A percentile compares a stretch with the other conserved stretches of the same genome.
These are phyloP conservation scores for Mechanitis messenoides DNA, from an alignment of 2,888 invertebrate species.

Conservation along the genomic window DNA sequence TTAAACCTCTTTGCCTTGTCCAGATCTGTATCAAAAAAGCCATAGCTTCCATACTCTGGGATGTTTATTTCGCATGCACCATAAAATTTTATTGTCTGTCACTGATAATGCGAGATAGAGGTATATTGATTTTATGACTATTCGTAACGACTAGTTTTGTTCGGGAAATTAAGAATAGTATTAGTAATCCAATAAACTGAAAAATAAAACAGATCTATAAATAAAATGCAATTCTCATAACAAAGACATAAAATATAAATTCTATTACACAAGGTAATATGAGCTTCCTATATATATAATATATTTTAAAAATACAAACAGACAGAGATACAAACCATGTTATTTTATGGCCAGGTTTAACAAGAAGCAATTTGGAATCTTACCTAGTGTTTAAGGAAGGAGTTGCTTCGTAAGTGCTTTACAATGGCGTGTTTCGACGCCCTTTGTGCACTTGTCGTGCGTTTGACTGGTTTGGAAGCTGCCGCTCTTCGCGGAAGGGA, in stretches of 20 bases:
- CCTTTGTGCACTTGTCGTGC: constrained; percentile 62
- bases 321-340: neutral
- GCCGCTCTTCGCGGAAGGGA: constrained; percentile 58
- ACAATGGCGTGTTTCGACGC: constrained; percentile 52
- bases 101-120: constrained; percentile 23
- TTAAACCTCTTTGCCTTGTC: constrained; percentile 29
- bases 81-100: constrained; percentile 37
- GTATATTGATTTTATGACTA: constrained; percentile 15
- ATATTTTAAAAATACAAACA: neutral
- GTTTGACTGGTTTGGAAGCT: constrained; percentile 54
- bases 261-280: no score
- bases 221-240: no score
- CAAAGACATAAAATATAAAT: no score
- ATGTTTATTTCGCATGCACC: constrained; percentile 37
- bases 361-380: neutral
- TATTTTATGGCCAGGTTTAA: neutral
- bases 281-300: neutral
- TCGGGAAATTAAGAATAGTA: neutral
- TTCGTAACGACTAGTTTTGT: constrained; percentile 26
- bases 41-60: constrained; percentile 33
- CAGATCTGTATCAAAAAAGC: constrained; percentile 41
- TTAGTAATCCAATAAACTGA: neutral
- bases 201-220: neutral
- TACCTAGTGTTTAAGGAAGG: constrained; percentile 15
- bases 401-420: constrained; percentile 33